phyloP scores from a whole-genome alignment of 2,797 vertebrate species.

The Falco rusticolus region DNA sequence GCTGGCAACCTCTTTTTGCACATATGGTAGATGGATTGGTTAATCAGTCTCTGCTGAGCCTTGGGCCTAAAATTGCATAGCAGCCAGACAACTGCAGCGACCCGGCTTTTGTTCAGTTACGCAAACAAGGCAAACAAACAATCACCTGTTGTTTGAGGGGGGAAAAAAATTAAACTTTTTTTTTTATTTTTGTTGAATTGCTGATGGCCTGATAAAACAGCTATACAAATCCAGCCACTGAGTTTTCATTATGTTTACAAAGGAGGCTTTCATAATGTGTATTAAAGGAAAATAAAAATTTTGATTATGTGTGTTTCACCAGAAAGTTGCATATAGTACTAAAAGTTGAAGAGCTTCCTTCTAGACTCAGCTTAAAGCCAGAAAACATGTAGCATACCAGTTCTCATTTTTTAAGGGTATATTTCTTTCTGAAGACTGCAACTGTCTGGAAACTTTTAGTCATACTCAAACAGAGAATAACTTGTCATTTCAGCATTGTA shows the following conservation, averaged over 20 bases:
- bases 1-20: conserved; percentile 84
- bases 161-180: conserved; percentile 42
- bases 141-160: conserved; percentile 70
- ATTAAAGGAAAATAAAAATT: background rate
- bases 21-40: conserved; percentile 93
- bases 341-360: background rate
- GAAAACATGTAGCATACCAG: background rate
- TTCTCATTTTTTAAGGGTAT: background rate
- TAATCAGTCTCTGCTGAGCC: conserved; percentile 83
- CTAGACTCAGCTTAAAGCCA: background rate
- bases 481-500: background rate
- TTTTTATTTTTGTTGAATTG: conserved; percentile 67
- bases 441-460: background rate
- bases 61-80: conserved; percentile 77
- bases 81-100: conserved; percentile 74
- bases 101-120: conserved; percentile 72
- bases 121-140: conserved; percentile 74
- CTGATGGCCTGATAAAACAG: conserved; percentile 66
- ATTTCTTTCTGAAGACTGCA: background rate
- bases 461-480: background rate
- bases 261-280: conserved; percentile 28
- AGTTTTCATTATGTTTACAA: conserved; percentile 20
- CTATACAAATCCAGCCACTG: conserved; percentile 57
- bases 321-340: background rate
- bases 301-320: background rate